A percentile compares a stretch with the other conserved stretches of the same genome.
Conservation (phyloP, 1,140 invertebrate species). For the Melipona quadrifasciata region DNA sequence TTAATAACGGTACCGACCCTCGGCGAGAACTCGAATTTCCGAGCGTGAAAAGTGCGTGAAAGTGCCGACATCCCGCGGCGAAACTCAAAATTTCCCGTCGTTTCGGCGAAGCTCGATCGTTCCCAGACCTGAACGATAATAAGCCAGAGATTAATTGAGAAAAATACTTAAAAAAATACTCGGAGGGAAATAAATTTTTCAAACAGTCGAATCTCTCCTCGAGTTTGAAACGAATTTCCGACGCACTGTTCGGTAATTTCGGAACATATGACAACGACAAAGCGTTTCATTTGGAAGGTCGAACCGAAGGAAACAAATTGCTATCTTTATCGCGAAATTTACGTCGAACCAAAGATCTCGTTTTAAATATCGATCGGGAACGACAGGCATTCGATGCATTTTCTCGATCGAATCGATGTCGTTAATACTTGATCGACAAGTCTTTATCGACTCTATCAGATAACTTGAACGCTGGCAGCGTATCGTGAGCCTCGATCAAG, state of each 20-base stretch:
- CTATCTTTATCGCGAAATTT: no score
- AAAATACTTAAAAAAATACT: neutral
- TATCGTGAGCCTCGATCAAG: neutral
- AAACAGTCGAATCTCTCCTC: no score
- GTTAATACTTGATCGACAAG: neutral
- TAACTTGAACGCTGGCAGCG: constrained; percentile 1
- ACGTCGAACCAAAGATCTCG: neutral
- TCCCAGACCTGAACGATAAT: neutral
- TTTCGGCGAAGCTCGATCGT: neutral
- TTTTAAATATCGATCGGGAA: neutral
- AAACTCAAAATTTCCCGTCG: neutral
- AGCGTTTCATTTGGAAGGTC: no score
- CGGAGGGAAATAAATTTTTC: no score
- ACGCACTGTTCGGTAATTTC: no score
- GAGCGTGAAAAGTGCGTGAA: constrained; percentile 26
- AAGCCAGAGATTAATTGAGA: no score
- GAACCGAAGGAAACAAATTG: neutral
- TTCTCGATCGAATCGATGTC: neutral
- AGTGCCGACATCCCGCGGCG: neutral
- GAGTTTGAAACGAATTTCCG: no score
- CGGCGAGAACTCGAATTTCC: constrained; percentile 5
- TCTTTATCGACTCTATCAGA: constrained; percentile 43
- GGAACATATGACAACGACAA: no score
- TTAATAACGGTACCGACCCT: constrained; percentile 24
- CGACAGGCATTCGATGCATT: neutral